Evolutionary conservation across 2,797 vertebrate species (phyloP), one percentile per base, ranked within the genome.

Genomic region (Hafferia zeledoni): DNA sequence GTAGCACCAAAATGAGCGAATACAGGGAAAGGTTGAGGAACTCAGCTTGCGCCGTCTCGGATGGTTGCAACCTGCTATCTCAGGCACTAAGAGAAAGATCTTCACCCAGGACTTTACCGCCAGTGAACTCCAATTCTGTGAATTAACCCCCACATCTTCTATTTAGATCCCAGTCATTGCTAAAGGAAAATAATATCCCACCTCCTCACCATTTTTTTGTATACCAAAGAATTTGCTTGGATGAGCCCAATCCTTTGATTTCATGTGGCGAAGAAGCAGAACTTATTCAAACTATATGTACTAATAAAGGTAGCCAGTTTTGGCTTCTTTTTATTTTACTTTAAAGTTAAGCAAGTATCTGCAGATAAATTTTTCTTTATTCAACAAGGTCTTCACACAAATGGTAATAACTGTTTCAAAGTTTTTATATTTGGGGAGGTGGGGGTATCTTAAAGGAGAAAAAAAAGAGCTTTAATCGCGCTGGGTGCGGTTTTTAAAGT

Each of bases 91-190:
- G 99, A 98, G 99, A 99, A 96, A 98, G 99, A 94, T 99, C 99
- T 87, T 99, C 99, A 78, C 99, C 99, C 78, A 98, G 99, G 98
- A 99, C 99, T 97, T 98, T 99, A 97, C 99, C 99, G 96, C 99
- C 99, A 96, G 98, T 99, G 97, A 99, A 99, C 98, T 99, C 98
- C 96, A 99, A 99, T 99, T 99, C 99, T 99, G 99, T 99, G 99
- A 99, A 99, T 99, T 99, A 99, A 96, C 96, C 71, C 80, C 92
- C 93, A 74, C 83, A 70, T 83, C 67, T 80, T 95, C 80, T 83
- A 33, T 93, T 97, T 87, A 95, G 86, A 91, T 96, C 93, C 82
- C 71, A 93, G 90, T 91, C 76, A 41, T 89, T 96, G 87, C 96
- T 94, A 93, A 96, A 95, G 91, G 94, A 97, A 97, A 96, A 97